Evolutionary conservation across 2,113 vertebrate species (phyloP), one percentile per base, ranked within the genome.

Genomic region (Myxocyprinus asiaticus): DNA sequence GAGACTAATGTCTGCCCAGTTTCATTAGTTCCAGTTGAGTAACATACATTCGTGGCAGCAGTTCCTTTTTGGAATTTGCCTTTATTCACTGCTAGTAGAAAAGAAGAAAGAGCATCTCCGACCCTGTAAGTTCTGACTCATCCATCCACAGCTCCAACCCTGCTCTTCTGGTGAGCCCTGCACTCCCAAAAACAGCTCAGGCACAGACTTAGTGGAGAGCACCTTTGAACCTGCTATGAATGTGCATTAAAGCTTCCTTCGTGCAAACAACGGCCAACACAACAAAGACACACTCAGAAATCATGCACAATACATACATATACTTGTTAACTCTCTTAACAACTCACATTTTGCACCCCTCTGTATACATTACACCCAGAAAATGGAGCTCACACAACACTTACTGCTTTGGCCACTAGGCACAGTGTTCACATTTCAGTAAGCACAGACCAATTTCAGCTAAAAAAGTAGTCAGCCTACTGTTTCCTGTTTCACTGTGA

Each of bases 71-170:
- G 79, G 81, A 83, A 85, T 73, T 79, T 74, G 76, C 84, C 82
- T 88, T 87, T 89, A 88, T 88, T 85, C 81, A 82, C 78, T 76
- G 85, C 90, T 90, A 91, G 92, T 59, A 8, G 56, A 43, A 15
- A 50, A 17, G 3, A 70, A 45, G 44, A 42, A 78, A 61, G 67
- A 81, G 69, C 10, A 1, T 76, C 77, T 86, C 81, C 80, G 80
- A 81, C 87, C 66, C 83, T 88, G 84, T 86, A 89, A 86, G 81
- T 69, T 85, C 81, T 92, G 91, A 92, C 78, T 92, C 91, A 93
- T 87, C 89, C 87, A 81, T 84, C 82, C 7, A 79, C 50, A 33
- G 75, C 75, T 74, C 47, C 65, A 64, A 64, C 82, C 83, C 76
- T 89, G 87, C 85, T 92, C 88, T 88, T 86, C 83, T 87, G 82